Conservation (phyloP, 53 echinoderm and acorn worm species). For the Patiria pectinifera region DNA sequence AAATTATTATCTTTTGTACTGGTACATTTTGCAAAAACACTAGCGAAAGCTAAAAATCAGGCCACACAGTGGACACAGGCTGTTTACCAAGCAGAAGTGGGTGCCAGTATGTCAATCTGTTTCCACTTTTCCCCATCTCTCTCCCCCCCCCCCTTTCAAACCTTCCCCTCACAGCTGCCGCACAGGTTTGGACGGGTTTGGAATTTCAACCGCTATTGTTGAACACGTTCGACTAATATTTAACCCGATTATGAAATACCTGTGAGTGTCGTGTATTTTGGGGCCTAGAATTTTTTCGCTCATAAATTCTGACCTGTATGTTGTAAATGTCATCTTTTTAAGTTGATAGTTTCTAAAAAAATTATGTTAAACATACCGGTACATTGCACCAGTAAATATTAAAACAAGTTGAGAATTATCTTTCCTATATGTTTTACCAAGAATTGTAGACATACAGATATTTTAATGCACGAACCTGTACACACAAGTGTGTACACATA, state of each 20-base stretch:
- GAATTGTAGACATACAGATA: neutral
- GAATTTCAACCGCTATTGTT: slow-evolving; percentile 4
- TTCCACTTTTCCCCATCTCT: neutral
- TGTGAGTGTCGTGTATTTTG: neutral
- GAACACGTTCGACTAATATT: slow-evolving; percentile 34
- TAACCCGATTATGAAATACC: neutral
- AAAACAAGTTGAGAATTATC: too few species aligned
- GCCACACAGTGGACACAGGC: neutral
- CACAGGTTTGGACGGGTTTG: neutral
- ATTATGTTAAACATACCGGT: too few species aligned
- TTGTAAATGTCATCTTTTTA: too few species aligned
- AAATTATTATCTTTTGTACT: too few species aligned
- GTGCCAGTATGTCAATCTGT: neutral
- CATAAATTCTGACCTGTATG: too few species aligned
- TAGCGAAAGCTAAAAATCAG: neutral
- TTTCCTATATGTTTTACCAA: neutral
- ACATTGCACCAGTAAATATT: too few species aligned
- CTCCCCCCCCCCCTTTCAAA: neutral
- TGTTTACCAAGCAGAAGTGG: neutral
- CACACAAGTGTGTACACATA: neutral
- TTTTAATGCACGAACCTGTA: neutral
- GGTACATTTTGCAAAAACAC: neutral
- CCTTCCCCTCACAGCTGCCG: neutral
- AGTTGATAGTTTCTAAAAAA: too few species aligned
- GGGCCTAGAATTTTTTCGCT: neutral